phyloP scores from a whole-genome alignment of 2,888 invertebrate genomes.

The Melinaea marsaeus region DNA sequence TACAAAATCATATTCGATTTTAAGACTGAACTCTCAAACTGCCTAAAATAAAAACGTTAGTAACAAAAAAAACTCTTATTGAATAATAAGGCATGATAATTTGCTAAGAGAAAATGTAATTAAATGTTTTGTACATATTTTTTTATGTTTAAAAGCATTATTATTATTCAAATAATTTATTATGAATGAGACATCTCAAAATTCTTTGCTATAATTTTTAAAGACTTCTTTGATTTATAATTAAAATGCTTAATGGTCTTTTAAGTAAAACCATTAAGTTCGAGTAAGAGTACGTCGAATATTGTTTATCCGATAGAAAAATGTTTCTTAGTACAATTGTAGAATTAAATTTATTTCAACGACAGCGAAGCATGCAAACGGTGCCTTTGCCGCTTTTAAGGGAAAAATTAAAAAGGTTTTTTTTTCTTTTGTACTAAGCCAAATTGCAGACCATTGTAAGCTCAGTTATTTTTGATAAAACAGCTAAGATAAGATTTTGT shows the following conservation, averaged over 20 bases:
- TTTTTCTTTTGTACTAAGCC: slow-evolving; percentile 5
- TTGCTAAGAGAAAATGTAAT: no score
- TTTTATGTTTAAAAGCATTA: no score
- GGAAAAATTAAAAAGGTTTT: not conserved
- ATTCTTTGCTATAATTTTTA: not conserved
- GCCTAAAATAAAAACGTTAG: no score
- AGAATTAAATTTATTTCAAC: slow-evolving; percentile 2
- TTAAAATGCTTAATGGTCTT: slow-evolving; percentile 6
- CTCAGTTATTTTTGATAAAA: not conserved
- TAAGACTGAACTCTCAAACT: no score
- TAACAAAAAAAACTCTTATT: no score
- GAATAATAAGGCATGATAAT: no score
- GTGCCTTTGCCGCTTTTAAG: slow-evolving; percentile 5
- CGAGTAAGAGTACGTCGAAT: not conserved
- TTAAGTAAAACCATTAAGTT: slow-evolving; percentile 1
- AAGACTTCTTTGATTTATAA: not conserved
- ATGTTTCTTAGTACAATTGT: not conserved
- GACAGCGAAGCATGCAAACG: not conserved
- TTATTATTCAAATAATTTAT: not conserved
- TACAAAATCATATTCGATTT: no score
- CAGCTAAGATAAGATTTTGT: not conserved
- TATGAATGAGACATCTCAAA: not conserved
- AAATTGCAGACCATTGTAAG: slow-evolving; percentile 1
- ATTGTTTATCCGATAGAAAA: slow-evolving; percentile 1
- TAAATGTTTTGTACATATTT: no score